These are phyloP conservation scores for Chelonoidis abingdonii DNA, from an alignment of 2,113 vertebrate genomes.

Conservation along the genomic window DNA sequence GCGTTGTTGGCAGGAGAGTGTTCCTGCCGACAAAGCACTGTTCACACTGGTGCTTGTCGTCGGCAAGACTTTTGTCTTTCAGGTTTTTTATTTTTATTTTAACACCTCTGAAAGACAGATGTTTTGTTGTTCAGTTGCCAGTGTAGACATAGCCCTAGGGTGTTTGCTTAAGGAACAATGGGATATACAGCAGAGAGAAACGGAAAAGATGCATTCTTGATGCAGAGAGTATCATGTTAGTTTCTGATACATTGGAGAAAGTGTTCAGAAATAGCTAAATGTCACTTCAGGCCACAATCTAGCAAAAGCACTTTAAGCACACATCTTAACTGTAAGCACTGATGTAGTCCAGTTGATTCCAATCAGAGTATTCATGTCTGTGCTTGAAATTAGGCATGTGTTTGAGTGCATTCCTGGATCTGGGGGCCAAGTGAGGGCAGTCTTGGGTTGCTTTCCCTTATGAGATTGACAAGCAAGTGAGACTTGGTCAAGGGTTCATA, in stretches of 20 bases:
- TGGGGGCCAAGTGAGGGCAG: not conserved
- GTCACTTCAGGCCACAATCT: slow-evolving; percentile 14
- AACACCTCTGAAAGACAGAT: no score
- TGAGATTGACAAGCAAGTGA: slow-evolving; percentile 19
- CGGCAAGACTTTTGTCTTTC: no score
- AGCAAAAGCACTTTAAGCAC: slow-evolving; percentile 57
- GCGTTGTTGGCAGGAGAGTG: no score
- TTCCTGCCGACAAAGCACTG: no score
- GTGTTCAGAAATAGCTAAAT: slow-evolving; percentile 11
- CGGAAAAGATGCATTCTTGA: not conserved
- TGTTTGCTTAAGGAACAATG: slow-evolving; percentile 60
- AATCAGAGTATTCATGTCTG: slow-evolving; percentile 45
- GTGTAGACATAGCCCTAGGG: not conserved
- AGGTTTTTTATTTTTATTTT: no score
- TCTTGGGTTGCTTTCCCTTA: not conserved
- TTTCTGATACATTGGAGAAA: not conserved
- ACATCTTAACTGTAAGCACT: slow-evolving; percentile 32
- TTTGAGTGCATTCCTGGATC: slow-evolving; percentile 44
- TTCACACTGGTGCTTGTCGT: no score
- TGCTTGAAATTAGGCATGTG: not conserved
- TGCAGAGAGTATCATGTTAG: not conserved
- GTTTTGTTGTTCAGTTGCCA: no score
- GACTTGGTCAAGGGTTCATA: not conserved
- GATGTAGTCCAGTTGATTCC: slow-evolving; percentile 47
- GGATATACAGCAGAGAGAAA: slow-evolving; percentile 31